phyloP scores from a whole-genome alignment of 2,888 invertebrate genomes.

The Cheilosia vulpina region DNA sequence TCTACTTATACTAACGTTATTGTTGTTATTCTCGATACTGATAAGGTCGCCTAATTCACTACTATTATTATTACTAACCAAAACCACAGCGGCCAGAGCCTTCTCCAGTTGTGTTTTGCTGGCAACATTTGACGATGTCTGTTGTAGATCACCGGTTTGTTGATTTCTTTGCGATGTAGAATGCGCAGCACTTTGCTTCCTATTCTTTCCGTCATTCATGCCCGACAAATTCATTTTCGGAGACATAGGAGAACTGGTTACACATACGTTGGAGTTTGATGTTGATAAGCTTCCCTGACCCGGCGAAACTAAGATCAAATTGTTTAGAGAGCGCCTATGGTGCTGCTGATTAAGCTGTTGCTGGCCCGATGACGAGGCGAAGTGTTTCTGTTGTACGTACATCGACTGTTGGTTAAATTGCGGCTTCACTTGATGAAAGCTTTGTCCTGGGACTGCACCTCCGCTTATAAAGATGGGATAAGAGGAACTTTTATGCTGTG shows the following conservation, averaged over 20 bases:
- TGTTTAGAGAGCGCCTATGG: constrained; percentile 82
- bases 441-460: constrained; percentile 76
- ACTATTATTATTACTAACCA: constrained; percentile 81
- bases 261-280: constrained; percentile 49
- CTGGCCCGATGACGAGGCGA: constrained; percentile 34
- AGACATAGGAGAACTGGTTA: constrained; percentile 23
- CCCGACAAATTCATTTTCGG: constrained; percentile 24
- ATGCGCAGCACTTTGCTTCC: constrained; percentile 57
- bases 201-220: constrained; percentile 35
- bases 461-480: constrained; percentile 81
- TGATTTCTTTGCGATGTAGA: constrained; percentile 55
- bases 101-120: constrained; percentile 77
- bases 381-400: constrained; percentile 75
- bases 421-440: constrained; percentile 76
- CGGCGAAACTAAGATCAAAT: constrained; percentile 81
- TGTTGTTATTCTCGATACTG: constrained; percentile 55
- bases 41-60: constrained; percentile 37
- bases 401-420: constrained; percentile 66
- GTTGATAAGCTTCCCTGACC: constrained; percentile 80
- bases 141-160: constrained; percentile 48
- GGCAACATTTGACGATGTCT: constrained; percentile 46
- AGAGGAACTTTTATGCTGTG: constrained; percentile 82
- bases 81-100: constrained; percentile 81
- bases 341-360: constrained; percentile 61
- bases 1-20: constrained; percentile 42